Conservation (phyloP, 2,888 invertebrate genomes). For the Apoda limacodes region DNA sequence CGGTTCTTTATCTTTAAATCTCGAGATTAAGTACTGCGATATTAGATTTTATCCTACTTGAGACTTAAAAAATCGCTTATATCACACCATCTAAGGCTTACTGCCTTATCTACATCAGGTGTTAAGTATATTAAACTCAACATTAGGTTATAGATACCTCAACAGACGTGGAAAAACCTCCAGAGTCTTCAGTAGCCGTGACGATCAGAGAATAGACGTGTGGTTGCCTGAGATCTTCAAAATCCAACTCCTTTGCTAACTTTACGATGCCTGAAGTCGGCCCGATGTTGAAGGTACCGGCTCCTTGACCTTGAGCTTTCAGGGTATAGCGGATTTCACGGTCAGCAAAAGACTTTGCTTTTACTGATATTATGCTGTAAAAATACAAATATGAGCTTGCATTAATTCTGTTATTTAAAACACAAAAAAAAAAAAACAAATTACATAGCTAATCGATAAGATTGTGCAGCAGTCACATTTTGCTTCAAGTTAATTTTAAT, state of each 20-base stretch:
- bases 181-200: conserved; percentile 97
- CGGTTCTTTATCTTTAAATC: no score
- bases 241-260: conserved; percentile 95
- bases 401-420: no score
- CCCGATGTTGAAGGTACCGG: conserved; percentile 95
- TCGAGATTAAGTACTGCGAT: no score
- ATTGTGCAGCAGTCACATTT: conserved; percentile 1
- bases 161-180: conserved; percentile 94
- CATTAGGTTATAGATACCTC: no score
- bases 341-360: conserved; percentile 97
- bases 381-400: no score
- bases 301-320: conserved; percentile 93
- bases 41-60: no score
- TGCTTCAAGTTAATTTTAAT: no score
- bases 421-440: no score
- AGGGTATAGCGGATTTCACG: conserved; percentile 96
- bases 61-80: no score
- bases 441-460: conserved; percentile 1
- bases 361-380: conserved; percentile 94
- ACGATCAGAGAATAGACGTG: conserved; percentile 94
- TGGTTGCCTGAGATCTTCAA: conserved; percentile 94
- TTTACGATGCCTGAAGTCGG: conserved; percentile 95
- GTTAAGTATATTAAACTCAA: no score
- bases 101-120: no score
- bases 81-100: no score